Conservation (phyloP, 2,113 vertebrate species). For the Edolisoma coerulescens region DNA sequence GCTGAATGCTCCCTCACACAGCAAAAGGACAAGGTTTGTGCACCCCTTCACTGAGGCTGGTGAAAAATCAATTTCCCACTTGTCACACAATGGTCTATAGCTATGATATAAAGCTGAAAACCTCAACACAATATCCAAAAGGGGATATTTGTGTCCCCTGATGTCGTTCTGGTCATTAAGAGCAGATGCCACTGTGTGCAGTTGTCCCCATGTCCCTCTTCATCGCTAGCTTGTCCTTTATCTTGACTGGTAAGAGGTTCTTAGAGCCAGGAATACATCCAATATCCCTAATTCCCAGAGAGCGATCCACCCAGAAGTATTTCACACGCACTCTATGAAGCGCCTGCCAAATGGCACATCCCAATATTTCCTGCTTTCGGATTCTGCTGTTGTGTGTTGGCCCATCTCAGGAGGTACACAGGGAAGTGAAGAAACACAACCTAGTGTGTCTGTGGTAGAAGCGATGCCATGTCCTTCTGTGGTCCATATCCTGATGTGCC, state of each 20-base stretch:
- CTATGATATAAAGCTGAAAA: neutral
- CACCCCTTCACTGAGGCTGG: neutral
- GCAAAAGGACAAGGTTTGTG: neutral
- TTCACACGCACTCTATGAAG: rapidly evolving
- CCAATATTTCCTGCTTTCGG: too few species aligned
- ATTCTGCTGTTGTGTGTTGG: rapidly evolving
- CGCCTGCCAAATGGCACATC: neutral
- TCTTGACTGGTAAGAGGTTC: too few species aligned
- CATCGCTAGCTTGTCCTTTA: neutral
- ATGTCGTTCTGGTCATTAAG: neutral
- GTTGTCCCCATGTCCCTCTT: neutral
- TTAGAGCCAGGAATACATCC: neutral
- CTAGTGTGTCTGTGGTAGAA: neutral
- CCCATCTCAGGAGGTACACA: rapidly evolving
- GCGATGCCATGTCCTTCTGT: neutral
- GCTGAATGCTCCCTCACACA: neutral
- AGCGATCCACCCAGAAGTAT: neutral
- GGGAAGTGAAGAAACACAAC: neutral
- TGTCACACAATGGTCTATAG: neutral
- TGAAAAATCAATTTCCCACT: neutral
- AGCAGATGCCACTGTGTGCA: too few species aligned
- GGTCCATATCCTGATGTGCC: neutral
- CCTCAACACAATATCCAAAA: neutral
- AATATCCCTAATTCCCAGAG: too few species aligned
- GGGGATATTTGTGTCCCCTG: neutral